A percentile compares a stretch with the other conserved stretches of the same genome.
phyloP scores from a whole-genome alignment of 2,797 vertebrate species.

The Pantherophis vulpinus region DNA sequence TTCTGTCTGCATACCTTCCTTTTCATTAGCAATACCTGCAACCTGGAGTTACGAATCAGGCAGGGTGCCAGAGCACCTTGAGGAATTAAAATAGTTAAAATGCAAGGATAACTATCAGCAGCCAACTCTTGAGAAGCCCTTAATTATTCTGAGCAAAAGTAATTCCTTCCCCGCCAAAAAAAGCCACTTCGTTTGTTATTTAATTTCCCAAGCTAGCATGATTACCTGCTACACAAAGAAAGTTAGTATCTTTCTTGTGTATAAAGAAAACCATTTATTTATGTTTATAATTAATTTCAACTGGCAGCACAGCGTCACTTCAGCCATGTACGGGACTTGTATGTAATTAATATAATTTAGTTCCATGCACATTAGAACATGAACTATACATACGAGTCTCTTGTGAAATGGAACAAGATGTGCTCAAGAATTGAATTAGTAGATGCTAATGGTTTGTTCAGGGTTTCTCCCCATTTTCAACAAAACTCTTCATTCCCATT shows the following conservation, averaged over 20 bases:
- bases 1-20: too few species aligned
- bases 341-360: background rate
- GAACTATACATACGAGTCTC: background rate
- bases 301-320: background rate
- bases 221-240: background rate
- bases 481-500: background rate
- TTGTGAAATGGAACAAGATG: background rate
- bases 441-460: background rate
- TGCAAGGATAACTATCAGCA: too few species aligned
- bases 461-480: background rate
- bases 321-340: background rate
- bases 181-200: background rate
- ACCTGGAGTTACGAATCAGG: too few species aligned
- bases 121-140: background rate
- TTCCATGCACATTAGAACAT: background rate
- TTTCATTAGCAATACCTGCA: too few species aligned
- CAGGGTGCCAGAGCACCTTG: too few species aligned
- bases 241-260: background rate
- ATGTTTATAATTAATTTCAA: background rate
- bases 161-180: background rate
- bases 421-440: slow-evolving; percentile 1
- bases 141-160: background rate
- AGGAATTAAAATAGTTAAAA: too few species aligned
- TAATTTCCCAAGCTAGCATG: background rate
- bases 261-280: background rate